phyloP scores from a whole-genome alignment of 2,113 vertebrate species.

The Talpa occidentalis region DNA sequence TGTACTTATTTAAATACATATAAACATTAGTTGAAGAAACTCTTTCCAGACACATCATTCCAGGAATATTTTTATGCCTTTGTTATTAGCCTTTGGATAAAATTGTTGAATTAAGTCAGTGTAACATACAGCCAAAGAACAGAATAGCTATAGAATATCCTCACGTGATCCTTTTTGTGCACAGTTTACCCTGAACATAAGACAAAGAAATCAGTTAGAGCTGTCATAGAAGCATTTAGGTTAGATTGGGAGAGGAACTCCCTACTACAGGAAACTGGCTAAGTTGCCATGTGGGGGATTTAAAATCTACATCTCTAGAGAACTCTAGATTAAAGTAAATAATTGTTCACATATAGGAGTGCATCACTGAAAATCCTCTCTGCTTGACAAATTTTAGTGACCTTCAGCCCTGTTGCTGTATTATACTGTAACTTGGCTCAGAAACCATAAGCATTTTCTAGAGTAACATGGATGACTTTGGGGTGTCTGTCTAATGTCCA shows the following conservation, averaged over 20 bases:
- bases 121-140: slow-evolving; percentile 59
- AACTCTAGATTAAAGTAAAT: not conserved
- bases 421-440: not conserved
- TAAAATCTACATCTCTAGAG: slow-evolving; percentile 50
- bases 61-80: slow-evolving; percentile 63
- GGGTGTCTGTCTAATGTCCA: not conserved
- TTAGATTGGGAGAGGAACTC: slow-evolving; percentile 18
- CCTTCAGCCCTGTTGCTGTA: not conserved
- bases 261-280: not conserved
- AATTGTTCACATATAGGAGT: not conserved
- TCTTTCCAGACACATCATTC: slow-evolving; percentile 67
- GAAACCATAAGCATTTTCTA: not conserved
- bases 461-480: not conserved
- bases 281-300: not conserved
- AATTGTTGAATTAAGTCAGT: slow-evolving; percentile 66
- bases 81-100: slow-evolving; percentile 69
- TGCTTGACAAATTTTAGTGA: slow-evolving; percentile 22
- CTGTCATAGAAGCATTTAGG: slow-evolving; percentile 26
- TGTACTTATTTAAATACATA: slow-evolving; percentile 47
- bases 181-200: slow-evolving; percentile 54
- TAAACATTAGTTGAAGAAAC: slow-evolving; percentile 64
- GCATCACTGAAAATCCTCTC: slow-evolving; percentile 35
- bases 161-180: slow-evolving; percentile 57
- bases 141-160: slow-evolving; percentile 63
- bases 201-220: slow-evolving; percentile 55